Evolutionary conservation across 2,888 invertebrate genomes (phyloP).

Genomic region (Conistra vaccinii): DNA sequence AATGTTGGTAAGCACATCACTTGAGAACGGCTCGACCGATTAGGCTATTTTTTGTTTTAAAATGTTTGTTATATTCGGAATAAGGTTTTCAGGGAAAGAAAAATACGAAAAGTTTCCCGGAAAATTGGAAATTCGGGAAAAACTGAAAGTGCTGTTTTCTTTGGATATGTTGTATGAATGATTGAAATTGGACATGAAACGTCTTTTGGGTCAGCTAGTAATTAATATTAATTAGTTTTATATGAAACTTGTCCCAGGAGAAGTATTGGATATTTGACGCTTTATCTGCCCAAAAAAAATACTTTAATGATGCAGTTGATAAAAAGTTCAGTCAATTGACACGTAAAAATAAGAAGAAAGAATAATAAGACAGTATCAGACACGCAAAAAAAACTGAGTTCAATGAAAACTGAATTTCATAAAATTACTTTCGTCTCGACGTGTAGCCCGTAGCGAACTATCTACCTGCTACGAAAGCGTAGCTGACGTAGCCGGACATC

Average conservation of each 20-base stretch:
- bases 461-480: slow-evolving; percentile 20
- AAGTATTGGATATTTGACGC: too few relatives aligned
- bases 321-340: neutral
- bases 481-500: slow-evolving; percentile 7
- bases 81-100: neutral
- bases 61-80: neutral
- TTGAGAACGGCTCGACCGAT: too few relatives aligned
- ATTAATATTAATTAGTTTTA: neutral
- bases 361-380: neutral
- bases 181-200: neutral
- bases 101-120: neutral
- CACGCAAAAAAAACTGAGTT: neutral
- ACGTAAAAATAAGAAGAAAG: neutral
- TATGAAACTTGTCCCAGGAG: neutral
- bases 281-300: neutral
- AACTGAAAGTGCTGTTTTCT: neutral
- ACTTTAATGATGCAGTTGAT: too few relatives aligned
- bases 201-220: neutral
- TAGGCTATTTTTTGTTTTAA: too few relatives aligned
- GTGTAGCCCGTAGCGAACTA: slow-evolving; percentile 1
- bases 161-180: neutral
- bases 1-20: too few relatives aligned
- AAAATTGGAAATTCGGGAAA: neutral
- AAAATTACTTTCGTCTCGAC: neutral
- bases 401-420: neutral